A percentile compares a stretch with the other conserved stretches of the same genome.
phyloP scores from a whole-genome alignment of 2,888 invertebrate species.

The Agrochola macilenta region DNA sequence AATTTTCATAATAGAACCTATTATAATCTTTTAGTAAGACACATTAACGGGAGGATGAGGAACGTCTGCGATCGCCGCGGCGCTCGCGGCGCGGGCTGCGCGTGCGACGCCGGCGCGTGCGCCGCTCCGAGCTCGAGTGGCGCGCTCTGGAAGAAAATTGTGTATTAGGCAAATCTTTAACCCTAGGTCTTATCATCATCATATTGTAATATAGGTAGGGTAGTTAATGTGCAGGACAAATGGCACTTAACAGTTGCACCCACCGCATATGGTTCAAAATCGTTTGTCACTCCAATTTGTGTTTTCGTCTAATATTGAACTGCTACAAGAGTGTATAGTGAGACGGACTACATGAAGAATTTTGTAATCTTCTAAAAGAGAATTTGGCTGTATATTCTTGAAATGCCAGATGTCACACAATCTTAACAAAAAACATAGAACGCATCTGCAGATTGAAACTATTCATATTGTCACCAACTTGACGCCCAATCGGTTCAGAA shows the following conservation, averaged over 20 bases:
- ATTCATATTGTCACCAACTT: neutral
- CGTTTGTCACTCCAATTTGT: neutral
- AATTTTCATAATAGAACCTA: conserved; percentile 14
- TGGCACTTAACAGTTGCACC: neutral
- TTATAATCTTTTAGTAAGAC: conserved; percentile 33
- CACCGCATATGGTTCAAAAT: neutral
- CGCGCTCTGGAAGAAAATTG: conserved; percentile 60
- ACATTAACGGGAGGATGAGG: conserved; percentile 48
- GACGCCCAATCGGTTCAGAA: no score
- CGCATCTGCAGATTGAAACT: neutral
- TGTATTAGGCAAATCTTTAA: neutral
- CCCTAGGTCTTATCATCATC: neutral
- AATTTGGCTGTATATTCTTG: neutral
- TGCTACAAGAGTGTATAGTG: neutral
- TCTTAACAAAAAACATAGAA: neutral
- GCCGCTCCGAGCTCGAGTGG: conserved; percentile 67
- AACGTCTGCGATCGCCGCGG: conserved; percentile 55
- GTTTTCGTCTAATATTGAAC: neutral
- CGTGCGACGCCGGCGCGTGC: conserved; percentile 67
- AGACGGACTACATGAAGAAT: neutral
- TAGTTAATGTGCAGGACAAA: neutral
- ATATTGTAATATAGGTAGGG: neutral
- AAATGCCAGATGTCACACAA: no score
- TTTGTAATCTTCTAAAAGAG: neutral
- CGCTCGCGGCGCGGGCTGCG: conserved; percentile 63